Conservation (phyloP, 2,888 invertebrate species). For the Eristalis tenax region DNA sequence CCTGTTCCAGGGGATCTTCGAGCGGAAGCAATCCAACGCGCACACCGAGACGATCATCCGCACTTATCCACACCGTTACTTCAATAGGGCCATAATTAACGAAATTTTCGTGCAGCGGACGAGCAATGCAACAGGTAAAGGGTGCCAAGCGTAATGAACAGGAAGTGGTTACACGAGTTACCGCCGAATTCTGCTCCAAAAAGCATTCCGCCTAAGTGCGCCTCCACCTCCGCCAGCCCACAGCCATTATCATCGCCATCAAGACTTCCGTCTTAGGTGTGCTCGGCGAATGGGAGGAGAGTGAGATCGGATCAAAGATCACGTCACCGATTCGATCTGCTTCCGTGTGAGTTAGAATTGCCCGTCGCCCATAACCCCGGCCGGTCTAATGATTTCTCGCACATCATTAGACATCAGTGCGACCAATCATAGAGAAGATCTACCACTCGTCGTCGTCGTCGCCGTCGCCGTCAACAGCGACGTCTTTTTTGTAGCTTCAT, state of each 20-base stretch:
- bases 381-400: conserved; percentile 58
- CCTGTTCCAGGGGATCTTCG: conserved; percentile 82
- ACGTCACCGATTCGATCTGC: conserved; percentile 69
- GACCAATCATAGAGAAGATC: conserved; percentile 21
- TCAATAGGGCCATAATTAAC: conserved; percentile 80
- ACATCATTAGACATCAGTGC: conserved; percentile 59
- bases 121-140: conserved; percentile 45
- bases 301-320: conserved; percentile 59
- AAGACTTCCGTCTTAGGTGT: conserved; percentile 61
- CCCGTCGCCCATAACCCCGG: conserved; percentile 28
- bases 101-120: conserved; percentile 74
- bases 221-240: conserved; percentile 4
- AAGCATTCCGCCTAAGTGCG: conserved; percentile 14
- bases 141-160: conserved; percentile 10
- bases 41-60: conserved; percentile 73
- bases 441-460: neutral
- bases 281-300: conserved; percentile 18
- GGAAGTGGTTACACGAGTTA: conserved; percentile 28
- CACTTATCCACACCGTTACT: conserved; percentile 80
- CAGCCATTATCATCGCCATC: conserved; percentile 43
- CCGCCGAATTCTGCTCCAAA: conserved; percentile 30
- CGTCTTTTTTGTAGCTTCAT: neutral
- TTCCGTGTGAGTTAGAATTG: conserved; percentile 56
- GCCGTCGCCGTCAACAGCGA: neutral
- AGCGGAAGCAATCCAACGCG: conserved; percentile 73